phyloP scores from a whole-genome alignment of 2,888 invertebrate species.

The Drosophila anomalata region DNA sequence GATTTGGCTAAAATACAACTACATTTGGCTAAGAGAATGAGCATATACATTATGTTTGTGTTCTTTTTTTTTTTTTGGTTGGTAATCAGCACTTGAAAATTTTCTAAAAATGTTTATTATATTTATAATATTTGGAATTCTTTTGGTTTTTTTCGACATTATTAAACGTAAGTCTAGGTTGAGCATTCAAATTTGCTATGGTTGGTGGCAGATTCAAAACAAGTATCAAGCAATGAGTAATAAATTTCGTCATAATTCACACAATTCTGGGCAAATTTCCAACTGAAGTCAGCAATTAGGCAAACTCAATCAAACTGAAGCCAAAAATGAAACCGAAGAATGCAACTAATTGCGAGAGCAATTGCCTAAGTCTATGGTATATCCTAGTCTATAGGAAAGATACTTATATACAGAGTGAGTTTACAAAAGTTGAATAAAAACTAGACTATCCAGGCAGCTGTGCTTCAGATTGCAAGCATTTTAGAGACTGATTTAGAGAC shows the following conservation, averaged over 20 bases:
- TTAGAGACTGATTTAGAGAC: too few relatives aligned
- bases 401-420: conserved; percentile 15
- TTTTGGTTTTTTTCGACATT: conserved; percentile 34
- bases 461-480: neutral
- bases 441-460: conserved; percentile 16
- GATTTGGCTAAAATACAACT: conserved; percentile 62
- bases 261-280: conserved; percentile 39
- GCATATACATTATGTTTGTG: conserved; percentile 50
- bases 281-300: conserved; percentile 44
- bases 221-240: conserved; percentile 41
- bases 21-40: conserved; percentile 69
- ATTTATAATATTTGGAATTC: conserved; percentile 29
- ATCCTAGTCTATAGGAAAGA: conserved; percentile 8
- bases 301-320: conserved; percentile 38
- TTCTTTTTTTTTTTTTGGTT: conserved; percentile 40
- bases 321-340: conserved; percentile 41
- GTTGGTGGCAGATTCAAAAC: conserved; percentile 34
- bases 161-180: conserved; percentile 64
- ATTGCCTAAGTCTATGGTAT: conserved; percentile 29
- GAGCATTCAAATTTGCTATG: conserved; percentile 79
- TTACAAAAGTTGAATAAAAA: neutral
- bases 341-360: conserved; percentile 35
- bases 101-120: conserved; percentile 66
- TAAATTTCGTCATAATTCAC: conserved; percentile 41
- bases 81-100: conserved; percentile 78